Evolutionary conservation across 2,113 vertebrate genomes (phyloP).

Genomic region (Phodopus roborovskii): DNA sequence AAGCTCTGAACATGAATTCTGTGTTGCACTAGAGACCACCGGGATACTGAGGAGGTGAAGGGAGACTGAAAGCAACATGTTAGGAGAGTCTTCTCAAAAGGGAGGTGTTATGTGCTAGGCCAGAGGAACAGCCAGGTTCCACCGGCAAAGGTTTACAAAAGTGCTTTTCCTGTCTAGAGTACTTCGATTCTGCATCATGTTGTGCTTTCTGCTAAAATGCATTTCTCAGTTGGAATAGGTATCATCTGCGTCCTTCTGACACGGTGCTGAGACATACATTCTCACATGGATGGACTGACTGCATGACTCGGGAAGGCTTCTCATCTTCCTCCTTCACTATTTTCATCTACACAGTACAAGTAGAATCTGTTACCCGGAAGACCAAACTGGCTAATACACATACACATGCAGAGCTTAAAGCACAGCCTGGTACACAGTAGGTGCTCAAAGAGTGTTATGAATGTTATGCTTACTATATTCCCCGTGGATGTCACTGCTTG

Average conservation of each 20-base stretch:
- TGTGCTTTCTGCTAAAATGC: not conserved
- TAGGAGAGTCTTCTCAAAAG: too few species aligned
- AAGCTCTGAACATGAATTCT: not conserved
- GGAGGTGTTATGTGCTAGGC: not conserved
- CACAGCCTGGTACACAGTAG: not conserved
- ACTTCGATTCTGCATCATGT: rapidly evolving
- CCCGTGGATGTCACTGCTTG: not conserved
- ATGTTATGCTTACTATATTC: rapidly evolving
- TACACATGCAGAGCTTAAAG: rapidly evolving
- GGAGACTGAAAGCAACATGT: not conserved
- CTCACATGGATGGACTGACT: not conserved
- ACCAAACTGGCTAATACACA: rapidly evolving
- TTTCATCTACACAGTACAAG: not conserved
- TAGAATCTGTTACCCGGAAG: not conserved
- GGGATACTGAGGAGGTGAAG: not conserved
- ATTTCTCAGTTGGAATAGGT: not conserved
- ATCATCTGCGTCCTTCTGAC: not conserved
- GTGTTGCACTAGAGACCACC: not conserved
- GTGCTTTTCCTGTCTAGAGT: not conserved
- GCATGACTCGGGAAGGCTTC: not conserved
- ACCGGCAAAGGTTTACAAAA: not conserved
- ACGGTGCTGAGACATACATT: not conserved
- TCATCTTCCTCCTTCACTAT: not conserved
- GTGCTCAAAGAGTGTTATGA: not conserved
- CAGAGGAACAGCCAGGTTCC: rapidly evolving